Conservation (phyloP, 2,797 vertebrate species). For the Sebastes itinus region DNA sequence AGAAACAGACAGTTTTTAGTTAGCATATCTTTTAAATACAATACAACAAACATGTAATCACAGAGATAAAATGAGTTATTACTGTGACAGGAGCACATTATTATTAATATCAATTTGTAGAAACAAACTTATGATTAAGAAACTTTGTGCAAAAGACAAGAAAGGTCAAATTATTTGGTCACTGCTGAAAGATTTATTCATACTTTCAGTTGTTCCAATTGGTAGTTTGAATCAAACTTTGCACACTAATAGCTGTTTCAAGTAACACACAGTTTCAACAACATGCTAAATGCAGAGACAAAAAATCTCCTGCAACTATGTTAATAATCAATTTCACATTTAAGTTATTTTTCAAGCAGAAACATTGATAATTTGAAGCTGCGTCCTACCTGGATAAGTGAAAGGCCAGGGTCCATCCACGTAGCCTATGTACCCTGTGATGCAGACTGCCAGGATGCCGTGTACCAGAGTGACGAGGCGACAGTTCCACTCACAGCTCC, state of each 20-base stretch:
- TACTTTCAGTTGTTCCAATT: neutral
- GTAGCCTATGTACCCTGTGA: constrained; percentile 94
- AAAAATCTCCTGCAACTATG: too few relatives aligned
- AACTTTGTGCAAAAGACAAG: neutral
- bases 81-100: neutral
- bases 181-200: neutral
- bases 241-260: neutral
- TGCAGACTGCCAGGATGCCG: constrained; percentile 88
- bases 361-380: neutral
- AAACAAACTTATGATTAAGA: neutral
- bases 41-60: neutral
- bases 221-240: neutral
- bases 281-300: neutral
- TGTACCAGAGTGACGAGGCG: constrained; percentile 93
- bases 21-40: neutral
- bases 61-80: neutral
- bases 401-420: constrained; percentile 97
- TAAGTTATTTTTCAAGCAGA: neutral
- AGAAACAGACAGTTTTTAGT: constrained; percentile 24
- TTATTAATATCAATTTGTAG: neutral
- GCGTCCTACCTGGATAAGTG: constrained; percentile 87
- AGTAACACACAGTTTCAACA: neutral
- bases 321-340: neutral
- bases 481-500: constrained; percentile 93
- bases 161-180: neutral